These are phyloP conservation scores for Phycodurus eques DNA, from an alignment of 2,113 vertebrate genomes.

Conservation along the genomic window DNA sequence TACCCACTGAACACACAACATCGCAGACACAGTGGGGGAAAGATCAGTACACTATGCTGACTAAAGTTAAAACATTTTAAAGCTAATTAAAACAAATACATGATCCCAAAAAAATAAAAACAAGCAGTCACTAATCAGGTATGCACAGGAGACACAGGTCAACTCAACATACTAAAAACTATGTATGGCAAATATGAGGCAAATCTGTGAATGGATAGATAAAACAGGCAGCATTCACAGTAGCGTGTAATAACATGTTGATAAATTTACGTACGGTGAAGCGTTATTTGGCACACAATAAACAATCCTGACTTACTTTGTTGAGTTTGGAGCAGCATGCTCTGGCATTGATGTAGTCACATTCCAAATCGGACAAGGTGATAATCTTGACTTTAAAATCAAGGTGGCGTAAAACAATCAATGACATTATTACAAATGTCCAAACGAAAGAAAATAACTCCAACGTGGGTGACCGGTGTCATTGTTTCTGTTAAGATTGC, in stretches of 20 bases:
- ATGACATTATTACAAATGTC: too few species aligned
- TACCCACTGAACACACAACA: slow-evolving; percentile 79
- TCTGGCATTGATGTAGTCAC: slow-evolving; percentile 96
- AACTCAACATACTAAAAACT: neutral
- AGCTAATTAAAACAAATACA: neutral
- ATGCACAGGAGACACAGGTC: neutral
- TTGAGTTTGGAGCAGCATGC: slow-evolving; percentile 98
- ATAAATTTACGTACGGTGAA: too few species aligned
- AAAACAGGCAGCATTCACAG: too few species aligned
- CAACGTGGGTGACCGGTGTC: neutral
- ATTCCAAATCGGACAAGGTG: slow-evolving; percentile 95
- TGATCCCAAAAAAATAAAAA: neutral
- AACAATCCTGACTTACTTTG: slow-evolving; percentile 78
- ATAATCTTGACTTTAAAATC: slow-evolving; percentile 84
- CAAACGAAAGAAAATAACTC: neutral
- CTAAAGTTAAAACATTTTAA: neutral
- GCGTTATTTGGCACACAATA: neutral
- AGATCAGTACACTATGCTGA: neutral
- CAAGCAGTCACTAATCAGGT: neutral
- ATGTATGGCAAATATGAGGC: neutral
- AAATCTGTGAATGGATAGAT: neutral
- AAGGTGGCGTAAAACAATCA: slow-evolving; percentile 56
- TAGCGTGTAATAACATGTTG: too few species aligned
- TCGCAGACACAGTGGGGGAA: neutral
- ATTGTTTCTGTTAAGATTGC: neutral